These are phyloP conservation scores for Bagarius yarrelli DNA, from an alignment of 2,113 vertebrate species.

Conservation along the genomic window DNA sequence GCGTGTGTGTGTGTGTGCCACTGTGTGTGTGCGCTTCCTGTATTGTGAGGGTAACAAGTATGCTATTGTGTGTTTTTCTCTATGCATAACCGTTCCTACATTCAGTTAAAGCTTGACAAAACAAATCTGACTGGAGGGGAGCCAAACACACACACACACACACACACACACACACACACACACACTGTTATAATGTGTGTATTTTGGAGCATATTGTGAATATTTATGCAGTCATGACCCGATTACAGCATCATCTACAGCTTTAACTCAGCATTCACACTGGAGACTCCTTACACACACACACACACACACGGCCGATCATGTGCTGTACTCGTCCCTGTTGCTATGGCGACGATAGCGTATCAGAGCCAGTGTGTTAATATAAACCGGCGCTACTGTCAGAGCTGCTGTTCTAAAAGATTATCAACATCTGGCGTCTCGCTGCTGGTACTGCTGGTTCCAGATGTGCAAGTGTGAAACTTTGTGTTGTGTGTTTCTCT, in stretches of 20 bases:
- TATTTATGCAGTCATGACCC: not conserved
- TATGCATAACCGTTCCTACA: slow-evolving; percentile 43
- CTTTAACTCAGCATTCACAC: not conserved
- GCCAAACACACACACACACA: slow-evolving; percentile 36
- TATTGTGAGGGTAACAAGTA: slow-evolving; percentile 34
- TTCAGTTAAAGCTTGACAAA: slow-evolving; percentile 21
- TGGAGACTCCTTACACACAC: not conserved
- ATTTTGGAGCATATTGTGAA: not conserved
- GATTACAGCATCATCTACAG: not conserved
- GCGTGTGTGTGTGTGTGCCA: slow-evolving; percentile 27
- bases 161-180: slow-evolving; percentile 32
- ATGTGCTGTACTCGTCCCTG: not conserved
- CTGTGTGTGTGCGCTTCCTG: not conserved
- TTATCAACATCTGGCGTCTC: not conserved
- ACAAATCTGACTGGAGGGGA: not conserved
- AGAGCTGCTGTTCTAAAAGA: not conserved
- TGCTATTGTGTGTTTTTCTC: slow-evolving; percentile 40
- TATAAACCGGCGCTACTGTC: not conserved
- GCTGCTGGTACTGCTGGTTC: not conserved
- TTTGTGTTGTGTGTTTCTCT: not conserved
- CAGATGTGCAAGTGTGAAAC: not conserved
- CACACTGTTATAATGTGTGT: not conserved
- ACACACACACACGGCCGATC: not conserved
- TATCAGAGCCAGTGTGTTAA: not conserved
- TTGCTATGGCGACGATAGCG: not conserved